These are phyloP conservation scores for Cosmia trapezina DNA, from an alignment of 2,888 invertebrate genomes.

Conservation along the genomic window DNA sequence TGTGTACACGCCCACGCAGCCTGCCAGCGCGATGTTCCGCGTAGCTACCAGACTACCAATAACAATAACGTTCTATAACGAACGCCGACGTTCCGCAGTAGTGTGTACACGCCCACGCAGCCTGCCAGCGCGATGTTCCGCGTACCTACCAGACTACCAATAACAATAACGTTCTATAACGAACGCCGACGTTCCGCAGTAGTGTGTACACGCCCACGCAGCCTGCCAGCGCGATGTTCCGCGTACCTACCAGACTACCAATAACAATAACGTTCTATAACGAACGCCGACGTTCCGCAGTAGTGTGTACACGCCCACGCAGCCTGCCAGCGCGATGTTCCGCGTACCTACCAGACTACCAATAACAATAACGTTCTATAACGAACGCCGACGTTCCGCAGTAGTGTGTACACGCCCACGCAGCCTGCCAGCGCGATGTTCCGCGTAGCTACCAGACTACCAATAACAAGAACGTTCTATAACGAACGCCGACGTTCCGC, in stretches of 20 bases:
- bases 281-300: background rate
- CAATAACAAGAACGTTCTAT: conserved; percentile 11
- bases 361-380: conserved; percentile 13
- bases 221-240: background rate
- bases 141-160: background rate
- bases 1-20: background rate
- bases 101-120: conserved; percentile 2
- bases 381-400: background rate
- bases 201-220: conserved; percentile 4
- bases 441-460: background rate
- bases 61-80: conserved; percentile 9
- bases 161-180: conserved; percentile 12
- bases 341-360: background rate
- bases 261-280: conserved; percentile 13
- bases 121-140: background rate
- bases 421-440: background rate
- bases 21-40: background rate
- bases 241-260: background rate
- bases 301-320: conserved; percentile 4
- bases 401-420: conserved; percentile 2
- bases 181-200: background rate
- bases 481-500: background rate
- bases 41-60: background rate
- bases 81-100: background rate
- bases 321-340: background rate